A percentile compares a stretch with the other conserved stretches of the same genome.
Conservation (phyloP, 2,797 vertebrate species). For the Clarias platycephalus region DNA sequence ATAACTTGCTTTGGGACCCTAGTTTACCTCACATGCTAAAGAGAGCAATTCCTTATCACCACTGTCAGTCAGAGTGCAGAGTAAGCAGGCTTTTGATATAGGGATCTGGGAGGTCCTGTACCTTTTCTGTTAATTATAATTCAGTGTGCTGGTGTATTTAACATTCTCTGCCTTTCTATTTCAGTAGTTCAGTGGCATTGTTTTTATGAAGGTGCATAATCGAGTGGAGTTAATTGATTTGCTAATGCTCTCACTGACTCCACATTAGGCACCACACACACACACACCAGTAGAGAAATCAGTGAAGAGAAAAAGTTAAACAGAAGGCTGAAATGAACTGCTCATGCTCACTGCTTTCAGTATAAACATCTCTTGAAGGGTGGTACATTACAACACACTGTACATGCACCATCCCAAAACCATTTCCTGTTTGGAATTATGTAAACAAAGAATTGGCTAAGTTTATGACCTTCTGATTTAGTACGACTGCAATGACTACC, state of each 20-base stretch:
- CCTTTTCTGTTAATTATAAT: background rate
- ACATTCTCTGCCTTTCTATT: background rate
- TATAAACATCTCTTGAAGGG: constrained; percentile 39
- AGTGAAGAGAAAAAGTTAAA: constrained; percentile 27
- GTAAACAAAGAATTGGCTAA: constrained; percentile 40
- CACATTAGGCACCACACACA: background rate
- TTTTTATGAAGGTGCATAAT: background rate
- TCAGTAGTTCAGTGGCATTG: background rate
- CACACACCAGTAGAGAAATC: constrained; percentile 11
- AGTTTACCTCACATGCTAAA: background rate
- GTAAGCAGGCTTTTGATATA: background rate
- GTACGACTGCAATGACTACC: constrained; percentile 8
- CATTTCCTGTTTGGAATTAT: constrained; percentile 45
- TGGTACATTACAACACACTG: constrained; percentile 13
- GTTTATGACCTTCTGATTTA: background rate
- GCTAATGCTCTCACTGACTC: background rate
- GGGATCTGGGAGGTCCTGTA: background rate
- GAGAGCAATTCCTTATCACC: background rate
- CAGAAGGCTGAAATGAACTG: background rate
- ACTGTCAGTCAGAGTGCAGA: background rate
- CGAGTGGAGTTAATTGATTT: background rate
- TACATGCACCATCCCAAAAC: constrained; percentile 23
- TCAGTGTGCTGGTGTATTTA: background rate
- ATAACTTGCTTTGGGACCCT: background rate
- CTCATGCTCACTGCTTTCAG: constrained; percentile 4